These are phyloP conservation scores for Cryptosula pallasiana DNA, from an alignment of 2,888 invertebrate genomes.

Conservation along the genomic window DNA sequence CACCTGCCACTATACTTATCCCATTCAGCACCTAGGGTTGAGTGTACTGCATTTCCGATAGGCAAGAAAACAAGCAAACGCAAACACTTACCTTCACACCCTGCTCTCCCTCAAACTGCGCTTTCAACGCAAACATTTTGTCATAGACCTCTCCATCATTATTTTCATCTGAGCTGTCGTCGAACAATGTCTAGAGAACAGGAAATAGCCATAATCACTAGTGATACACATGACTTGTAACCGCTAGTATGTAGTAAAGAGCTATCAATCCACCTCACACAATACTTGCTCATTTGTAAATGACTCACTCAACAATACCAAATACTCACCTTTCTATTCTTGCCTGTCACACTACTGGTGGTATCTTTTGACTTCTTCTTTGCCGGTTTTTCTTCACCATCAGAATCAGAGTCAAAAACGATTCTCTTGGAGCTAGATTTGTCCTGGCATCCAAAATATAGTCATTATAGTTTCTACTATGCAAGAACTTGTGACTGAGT, in stretches of 20 bases:
- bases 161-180: constrained; percentile 53
- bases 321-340: too few relatives aligned
- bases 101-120: constrained; percentile 64
- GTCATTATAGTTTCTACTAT: too few relatives aligned
- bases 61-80: neutral
- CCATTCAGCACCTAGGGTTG: too few relatives aligned
- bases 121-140: constrained; percentile 57
- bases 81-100: constrained; percentile 59
- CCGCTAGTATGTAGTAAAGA: too few relatives aligned
- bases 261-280: too few relatives aligned
- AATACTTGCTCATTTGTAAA: too few relatives aligned
- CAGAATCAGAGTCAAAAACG: constrained; percentile 27
- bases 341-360: neutral
- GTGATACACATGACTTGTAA: too few relatives aligned
- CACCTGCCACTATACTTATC: too few relatives aligned
- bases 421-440: constrained; percentile 19
- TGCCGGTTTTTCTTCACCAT: neutral
- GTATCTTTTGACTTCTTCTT: neutral
- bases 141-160: constrained; percentile 59
- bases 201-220: too few relatives aligned
- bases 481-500: too few relatives aligned
- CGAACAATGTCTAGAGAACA: constrained; percentile 31
- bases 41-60: too few relatives aligned
- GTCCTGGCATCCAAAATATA: neutral
- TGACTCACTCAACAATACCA: too few relatives aligned